phyloP scores from a whole-genome alignment of 2,113 vertebrate genomes.

The Aptenodytes forsteri region DNA sequence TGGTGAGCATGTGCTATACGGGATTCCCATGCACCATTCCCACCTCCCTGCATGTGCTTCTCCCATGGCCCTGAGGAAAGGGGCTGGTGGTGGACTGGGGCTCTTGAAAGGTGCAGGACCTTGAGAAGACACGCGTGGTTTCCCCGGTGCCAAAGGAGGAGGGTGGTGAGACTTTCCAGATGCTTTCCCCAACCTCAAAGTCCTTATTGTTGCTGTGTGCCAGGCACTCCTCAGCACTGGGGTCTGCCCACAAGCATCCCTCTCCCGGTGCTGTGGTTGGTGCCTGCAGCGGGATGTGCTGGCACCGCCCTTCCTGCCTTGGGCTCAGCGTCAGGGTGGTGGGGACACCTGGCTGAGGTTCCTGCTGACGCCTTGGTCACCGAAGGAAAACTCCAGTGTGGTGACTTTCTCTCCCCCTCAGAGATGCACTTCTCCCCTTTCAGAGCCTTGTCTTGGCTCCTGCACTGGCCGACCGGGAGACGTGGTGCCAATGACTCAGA shows the following conservation, averaged over 20 bases:
- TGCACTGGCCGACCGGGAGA: slow-evolving; percentile 47
- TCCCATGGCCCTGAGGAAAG: not conserved
- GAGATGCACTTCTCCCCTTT: not conserved
- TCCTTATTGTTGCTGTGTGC: not conserved
- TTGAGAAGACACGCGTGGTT: not conserved
- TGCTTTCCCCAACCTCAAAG: not conserved
- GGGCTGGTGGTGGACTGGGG: not conserved
- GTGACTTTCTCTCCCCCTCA: not conserved
- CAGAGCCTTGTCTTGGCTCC: not conserved
- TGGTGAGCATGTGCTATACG: rapidly evolving
- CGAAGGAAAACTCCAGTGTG: rapidly evolving
- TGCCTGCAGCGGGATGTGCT: not conserved
- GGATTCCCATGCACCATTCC: not conserved
- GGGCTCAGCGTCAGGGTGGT: not conserved
- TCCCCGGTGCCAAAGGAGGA: not conserved
- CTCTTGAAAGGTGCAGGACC: not conserved
- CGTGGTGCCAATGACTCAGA: slow-evolving; percentile 69
- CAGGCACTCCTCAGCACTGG: not conserved
- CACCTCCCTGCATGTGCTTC: rapidly evolving
- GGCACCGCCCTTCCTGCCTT: not conserved
- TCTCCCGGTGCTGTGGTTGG: rapidly evolving
- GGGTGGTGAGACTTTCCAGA: not conserved
- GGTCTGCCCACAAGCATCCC: not conserved
- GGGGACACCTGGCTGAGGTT: not conserved
- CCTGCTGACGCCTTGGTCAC: not conserved